Conservation (phyloP, 1,140 invertebrate species). For the Bombus picipes region DNA sequence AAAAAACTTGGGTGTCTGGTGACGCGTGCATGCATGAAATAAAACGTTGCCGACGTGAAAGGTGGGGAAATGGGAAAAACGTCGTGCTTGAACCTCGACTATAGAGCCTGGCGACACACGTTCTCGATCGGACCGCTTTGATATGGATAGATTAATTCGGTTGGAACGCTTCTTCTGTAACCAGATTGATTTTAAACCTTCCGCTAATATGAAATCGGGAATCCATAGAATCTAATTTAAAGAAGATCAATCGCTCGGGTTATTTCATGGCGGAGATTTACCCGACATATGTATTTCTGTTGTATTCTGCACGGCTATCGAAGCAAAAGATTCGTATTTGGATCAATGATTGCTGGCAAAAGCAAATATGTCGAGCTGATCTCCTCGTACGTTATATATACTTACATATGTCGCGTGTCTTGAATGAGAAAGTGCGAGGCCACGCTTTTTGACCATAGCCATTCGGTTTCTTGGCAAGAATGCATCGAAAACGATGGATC, state of each 20-base stretch:
- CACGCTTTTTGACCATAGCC: constrained; percentile 26
- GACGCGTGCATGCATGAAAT: constrained; percentile 10
- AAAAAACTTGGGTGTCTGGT: constrained; percentile 6
- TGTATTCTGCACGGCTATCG: background rate
- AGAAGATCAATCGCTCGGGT: constrained; percentile 13
- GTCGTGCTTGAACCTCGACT: background rate
- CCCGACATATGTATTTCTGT: too few species aligned
- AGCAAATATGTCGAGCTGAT: constrained; percentile 41
- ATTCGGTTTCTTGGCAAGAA: constrained; percentile 41
- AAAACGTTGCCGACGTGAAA: background rate
- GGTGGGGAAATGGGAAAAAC: background rate
- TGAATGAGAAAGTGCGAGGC: constrained; percentile 30
- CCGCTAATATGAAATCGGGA: constrained; percentile 4
- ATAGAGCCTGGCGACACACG: background rate
- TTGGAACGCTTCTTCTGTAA: background rate
- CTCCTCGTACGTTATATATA: constrained; percentile 1
- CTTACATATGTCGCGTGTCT: constrained; percentile 36
- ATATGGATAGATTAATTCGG: constrained; percentile 37
- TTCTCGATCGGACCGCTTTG: background rate
- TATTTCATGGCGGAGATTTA: background rate
- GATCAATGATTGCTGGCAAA: background rate
- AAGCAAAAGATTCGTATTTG: constrained; percentile 20
- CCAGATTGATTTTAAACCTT: constrained; percentile 26
- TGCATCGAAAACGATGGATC: constrained; percentile 7
- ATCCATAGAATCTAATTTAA: constrained; percentile 45